A percentile compares a stretch with the other conserved stretches of the same genome.
phyloP scores from a whole-genome alignment of 2,113 vertebrate species.

The Semnopithecus entellus region DNA sequence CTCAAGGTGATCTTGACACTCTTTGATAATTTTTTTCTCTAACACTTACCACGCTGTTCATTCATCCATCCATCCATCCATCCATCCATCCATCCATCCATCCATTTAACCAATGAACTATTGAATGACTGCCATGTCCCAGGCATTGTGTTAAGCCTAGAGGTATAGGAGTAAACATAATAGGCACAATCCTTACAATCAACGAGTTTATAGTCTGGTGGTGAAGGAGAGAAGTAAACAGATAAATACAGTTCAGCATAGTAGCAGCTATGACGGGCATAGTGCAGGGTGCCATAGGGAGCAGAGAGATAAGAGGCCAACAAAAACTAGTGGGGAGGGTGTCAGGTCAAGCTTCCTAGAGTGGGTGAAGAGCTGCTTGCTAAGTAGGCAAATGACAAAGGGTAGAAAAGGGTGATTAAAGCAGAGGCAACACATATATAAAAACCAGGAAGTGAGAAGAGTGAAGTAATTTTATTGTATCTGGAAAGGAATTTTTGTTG shows the following conservation, averaged over 20 bases:
- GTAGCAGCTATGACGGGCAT: background rate
- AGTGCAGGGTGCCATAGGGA: background rate
- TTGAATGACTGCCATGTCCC: background rate
- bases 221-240: background rate
- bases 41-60: background rate
- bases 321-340: background rate
- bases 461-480: background rate
- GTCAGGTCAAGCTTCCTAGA: background rate
- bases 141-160: background rate
- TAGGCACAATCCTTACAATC: background rate
- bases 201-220: background rate
- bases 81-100: background rate
- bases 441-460: background rate
- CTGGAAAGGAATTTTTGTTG: background rate
- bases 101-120: background rate
- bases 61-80: background rate
- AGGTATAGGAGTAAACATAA: background rate
- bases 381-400: background rate
- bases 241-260: background rate
- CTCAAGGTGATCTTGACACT: background rate
- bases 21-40: background rate
- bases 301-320: background rate
- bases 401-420: background rate
- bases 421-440: background rate
- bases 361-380: background rate